These are phyloP conservation scores for Mystacides longicornis DNA, from an alignment of 2,888 invertebrate genomes.

Conservation along the genomic window DNA sequence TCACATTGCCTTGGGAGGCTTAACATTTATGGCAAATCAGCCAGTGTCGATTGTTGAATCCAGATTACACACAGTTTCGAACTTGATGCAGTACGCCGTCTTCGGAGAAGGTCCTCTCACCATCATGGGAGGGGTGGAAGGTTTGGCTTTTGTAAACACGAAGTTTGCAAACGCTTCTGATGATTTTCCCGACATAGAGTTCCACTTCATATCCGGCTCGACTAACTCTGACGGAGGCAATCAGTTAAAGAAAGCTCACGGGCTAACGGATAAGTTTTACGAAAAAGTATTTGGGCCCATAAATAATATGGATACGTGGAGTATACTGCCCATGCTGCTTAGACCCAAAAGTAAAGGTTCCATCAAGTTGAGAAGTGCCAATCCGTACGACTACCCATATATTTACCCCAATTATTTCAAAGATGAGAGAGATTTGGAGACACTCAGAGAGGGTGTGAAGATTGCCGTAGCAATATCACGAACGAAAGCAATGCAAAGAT, in stretches of 20 bases:
- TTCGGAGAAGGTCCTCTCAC: slow-evolving; percentile 79
- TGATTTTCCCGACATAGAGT: slow-evolving; percentile 85
- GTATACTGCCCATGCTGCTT: slow-evolving; percentile 75
- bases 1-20: slow-evolving; percentile 78
- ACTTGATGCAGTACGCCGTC: slow-evolving; percentile 76
- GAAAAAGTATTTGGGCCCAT: slow-evolving; percentile 67
- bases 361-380: slow-evolving; percentile 71
- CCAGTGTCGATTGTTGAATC: slow-evolving; percentile 73
- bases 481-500: slow-evolving; percentile 67
- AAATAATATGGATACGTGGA: slow-evolving; percentile 72
- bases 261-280: slow-evolving; percentile 67
- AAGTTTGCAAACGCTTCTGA: slow-evolving; percentile 71
- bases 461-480: slow-evolving; percentile 73
- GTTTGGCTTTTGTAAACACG: slow-evolving; percentile 82
- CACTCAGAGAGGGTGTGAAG: slow-evolving; percentile 78
- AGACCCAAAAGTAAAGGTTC: slow-evolving; percentile 78
- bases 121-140: slow-evolving; percentile 83
- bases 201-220: slow-evolving; percentile 82
- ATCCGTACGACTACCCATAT: slow-evolving; percentile 81
- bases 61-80: slow-evolving; percentile 69
- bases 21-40: slow-evolving; percentile 74
- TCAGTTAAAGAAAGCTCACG: slow-evolving; percentile 73
- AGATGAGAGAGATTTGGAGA: slow-evolving; percentile 71
- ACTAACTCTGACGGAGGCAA: slow-evolving; percentile 81
- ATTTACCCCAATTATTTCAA: slow-evolving; percentile 89